phyloP scores from a whole-genome alignment of 1,140 invertebrate genomes.

The Neotoxoptera formosana region DNA sequence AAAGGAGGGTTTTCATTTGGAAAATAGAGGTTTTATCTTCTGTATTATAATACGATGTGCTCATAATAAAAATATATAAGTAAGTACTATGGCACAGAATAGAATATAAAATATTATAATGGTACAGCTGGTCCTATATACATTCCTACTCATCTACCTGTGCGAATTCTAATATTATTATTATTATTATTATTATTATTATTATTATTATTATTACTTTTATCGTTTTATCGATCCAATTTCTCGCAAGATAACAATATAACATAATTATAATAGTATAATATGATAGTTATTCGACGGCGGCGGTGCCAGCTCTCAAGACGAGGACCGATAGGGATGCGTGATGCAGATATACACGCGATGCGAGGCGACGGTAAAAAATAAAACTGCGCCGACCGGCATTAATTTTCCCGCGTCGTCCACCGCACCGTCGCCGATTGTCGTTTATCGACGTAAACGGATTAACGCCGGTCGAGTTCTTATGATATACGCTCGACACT shows the following conservation, averaged over 20 bases:
- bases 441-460: conserved; percentile 2
- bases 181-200: too few species aligned
- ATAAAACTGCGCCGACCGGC: not conserved
- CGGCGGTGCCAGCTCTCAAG: not conserved
- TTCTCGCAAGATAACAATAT: not conserved
- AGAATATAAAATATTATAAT: too few species aligned
- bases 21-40: not conserved
- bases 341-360: too few species aligned
- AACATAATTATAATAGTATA: not conserved
- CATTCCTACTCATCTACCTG: not conserved
- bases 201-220: too few species aligned
- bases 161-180: not conserved
- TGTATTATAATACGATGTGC: too few species aligned
- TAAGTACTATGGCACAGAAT: too few species aligned
- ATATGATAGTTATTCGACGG: not conserved
- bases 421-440: not conserved
- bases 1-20: not conserved
- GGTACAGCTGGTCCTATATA: too few species aligned
- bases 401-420: not conserved
- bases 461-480: not conserved
- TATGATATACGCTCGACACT: not conserved
- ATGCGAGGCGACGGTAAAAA: not conserved
- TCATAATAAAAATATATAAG: not conserved
- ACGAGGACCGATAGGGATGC: too few species aligned
- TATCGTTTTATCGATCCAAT: not conserved